A percentile compares a stretch with the other conserved stretches of the same genome.
Evolutionary conservation across 1,140 invertebrate genomes (phyloP).

Genomic region (Pachypsylla venusta): DNA sequence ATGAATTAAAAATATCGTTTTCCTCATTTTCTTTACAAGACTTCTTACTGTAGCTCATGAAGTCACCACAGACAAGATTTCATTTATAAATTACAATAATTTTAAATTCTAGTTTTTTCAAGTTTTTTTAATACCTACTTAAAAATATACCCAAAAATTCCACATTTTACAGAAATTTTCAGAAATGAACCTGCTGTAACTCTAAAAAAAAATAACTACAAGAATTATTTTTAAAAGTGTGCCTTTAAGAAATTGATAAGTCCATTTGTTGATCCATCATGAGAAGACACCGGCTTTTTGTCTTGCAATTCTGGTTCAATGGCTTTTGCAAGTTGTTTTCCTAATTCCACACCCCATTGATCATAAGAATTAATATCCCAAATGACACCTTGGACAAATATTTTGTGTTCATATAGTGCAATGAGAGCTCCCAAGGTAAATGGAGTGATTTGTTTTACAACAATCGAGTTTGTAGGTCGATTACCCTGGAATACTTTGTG

Average conservation of each 20-base stretch:
- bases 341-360: conserved; percentile 99
- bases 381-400: conserved; percentile 94
- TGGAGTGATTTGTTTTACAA: conserved; percentile 85
- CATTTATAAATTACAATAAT: no score
- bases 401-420: conserved; percentile 96
- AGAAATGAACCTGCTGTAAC: no score
- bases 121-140: no score
- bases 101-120: no score
- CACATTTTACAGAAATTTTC: no score
- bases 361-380: conserved; percentile 99
- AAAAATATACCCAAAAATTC: no score
- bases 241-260: conserved; percentile 85
- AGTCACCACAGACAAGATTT: no score
- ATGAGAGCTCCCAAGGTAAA: conserved; percentile 92
- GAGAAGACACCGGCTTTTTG: conserved; percentile 42
- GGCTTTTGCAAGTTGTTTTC: conserved; percentile 93
- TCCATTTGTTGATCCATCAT: conserved; percentile 86
- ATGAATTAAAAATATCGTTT: no score
- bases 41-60: no score
- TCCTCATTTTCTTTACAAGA: no score
- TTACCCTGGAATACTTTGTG: conserved; percentile 98
- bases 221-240: no score
- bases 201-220: no score
- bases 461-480: conserved; percentile 91
- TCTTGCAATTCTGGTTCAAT: conserved; percentile 85